Evolutionary conservation across 2,797 vertebrate genomes (phyloP), one percentile per base, ranked within the genome.

Genomic region (Sarcophilus harrisii): DNA sequence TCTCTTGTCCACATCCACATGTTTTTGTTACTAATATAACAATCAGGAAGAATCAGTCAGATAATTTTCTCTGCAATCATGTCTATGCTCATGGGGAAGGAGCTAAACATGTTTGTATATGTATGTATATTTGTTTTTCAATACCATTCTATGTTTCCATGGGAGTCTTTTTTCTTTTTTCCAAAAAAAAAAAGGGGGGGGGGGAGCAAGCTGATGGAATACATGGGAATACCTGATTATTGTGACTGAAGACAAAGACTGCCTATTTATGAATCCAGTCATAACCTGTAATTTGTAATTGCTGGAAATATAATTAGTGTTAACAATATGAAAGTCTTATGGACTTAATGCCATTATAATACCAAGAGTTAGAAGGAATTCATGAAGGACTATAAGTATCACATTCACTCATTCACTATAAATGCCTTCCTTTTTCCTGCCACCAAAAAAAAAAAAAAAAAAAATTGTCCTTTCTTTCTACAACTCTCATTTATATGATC

Each of bases 81-180:
- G 27, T 30, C 55, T 24, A 3, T 94, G 21, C 97, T 21, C 90
- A 2, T 93, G 95, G 29, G 2, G 45, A 98, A 95, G 12, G 90
- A 5, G 8, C 45, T 94, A 58, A 38, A 11, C 9, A 55, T 55
- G 54, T 55, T 55, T 55, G 54, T 55, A 55, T 55, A 55, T 55
- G 9, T 55, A 55, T 55, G 54, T 55, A 55, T 55, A 55, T 55
- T 55, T 55, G 54, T 55, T 11, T 97, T 52, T 96, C 73, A 92
- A 58, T 45, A 93, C 10, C 38, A 95, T 97, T 97, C 96, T 95
- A 93, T 5, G 0, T 97, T 97, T 98, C 73, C 93, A 91, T 89
- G 57, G 45, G 96, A 96, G 49, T 87, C 3, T 96, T 96, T 97
- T 96, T 95, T 52, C 38, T 91, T 81, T 96, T 97, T 95, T 95